Evolutionary conservation across 2,113 vertebrate genomes (phyloP).

Genomic region (Manacus vitellinus): DNA sequence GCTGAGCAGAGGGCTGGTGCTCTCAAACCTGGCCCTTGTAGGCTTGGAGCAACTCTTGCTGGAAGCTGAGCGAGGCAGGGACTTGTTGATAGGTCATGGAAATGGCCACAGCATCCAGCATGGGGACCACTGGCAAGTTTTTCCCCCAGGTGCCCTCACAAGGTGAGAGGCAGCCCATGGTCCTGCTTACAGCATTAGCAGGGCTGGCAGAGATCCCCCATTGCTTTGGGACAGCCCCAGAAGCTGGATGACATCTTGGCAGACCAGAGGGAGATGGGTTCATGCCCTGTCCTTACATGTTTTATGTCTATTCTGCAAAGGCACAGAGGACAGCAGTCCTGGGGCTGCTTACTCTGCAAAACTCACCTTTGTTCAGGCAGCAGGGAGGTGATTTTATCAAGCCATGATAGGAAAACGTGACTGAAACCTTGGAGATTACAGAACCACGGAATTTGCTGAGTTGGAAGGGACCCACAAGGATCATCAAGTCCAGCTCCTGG

Average conservation of each 20-base stretch:
- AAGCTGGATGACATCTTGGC: not conserved
- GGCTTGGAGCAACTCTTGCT: not conserved
- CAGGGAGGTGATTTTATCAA: not conserved
- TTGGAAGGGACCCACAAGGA: not conserved
- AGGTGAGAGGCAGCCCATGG: not conserved
- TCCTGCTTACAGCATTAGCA: not conserved
- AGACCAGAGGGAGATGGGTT: not conserved
- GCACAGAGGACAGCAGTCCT: not conserved
- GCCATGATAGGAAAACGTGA: not conserved
- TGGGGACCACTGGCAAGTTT: accelerated
- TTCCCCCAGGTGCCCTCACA: accelerated
- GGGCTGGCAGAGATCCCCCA: not conserved
- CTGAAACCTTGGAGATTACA: not conserved
- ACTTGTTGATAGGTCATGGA: not conserved
- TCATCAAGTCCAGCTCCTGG: not conserved
- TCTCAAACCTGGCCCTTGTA: not conserved
- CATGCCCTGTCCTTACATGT: not conserved
- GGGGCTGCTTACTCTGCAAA: not conserved
- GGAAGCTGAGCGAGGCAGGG: not conserved
- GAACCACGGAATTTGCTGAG: not conserved
- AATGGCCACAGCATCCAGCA: not conserved
- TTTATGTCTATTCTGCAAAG: not conserved
- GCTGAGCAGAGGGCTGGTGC: not conserved
- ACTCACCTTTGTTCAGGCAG: not conserved
- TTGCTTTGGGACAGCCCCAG: not conserved